These are phyloP conservation scores for Myioborus melanocephalus DNA, from an alignment of 2,797 vertebrate genomes.

Conservation along the genomic window DNA sequence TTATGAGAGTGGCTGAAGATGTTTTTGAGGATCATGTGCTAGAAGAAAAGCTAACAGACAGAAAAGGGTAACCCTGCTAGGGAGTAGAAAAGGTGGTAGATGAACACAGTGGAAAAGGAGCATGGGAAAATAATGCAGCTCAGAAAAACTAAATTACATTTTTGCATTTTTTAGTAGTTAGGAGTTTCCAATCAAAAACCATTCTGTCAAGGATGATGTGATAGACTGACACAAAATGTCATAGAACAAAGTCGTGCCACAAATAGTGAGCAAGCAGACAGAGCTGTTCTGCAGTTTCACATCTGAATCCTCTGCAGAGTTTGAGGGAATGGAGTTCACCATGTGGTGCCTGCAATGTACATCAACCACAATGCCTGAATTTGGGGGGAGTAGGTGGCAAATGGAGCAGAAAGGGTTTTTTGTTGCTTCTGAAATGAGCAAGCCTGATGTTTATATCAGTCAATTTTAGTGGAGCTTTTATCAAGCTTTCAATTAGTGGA, in stretches of 20 bases:
- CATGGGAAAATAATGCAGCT: neutral
- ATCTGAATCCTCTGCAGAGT: neutral
- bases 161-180: neutral
- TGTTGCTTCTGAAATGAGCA: neutral
- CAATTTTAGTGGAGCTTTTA: neutral
- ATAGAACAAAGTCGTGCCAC: neutral
- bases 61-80: neutral
- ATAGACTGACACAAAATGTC: neutral
- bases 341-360: neutral
- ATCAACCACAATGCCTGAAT: neutral
- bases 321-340: neutral
- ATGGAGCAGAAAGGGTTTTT: neutral
- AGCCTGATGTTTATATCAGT: neutral
- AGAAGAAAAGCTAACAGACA: neutral
- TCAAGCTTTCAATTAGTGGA: neutral
- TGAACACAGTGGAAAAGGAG: neutral
- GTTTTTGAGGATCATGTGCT: neutral
- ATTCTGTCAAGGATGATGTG: neutral
- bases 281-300: neutral
- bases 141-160: neutral
- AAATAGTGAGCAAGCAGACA: neutral
- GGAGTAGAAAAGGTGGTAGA: neutral
- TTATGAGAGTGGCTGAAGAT: neutral
- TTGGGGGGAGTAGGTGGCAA: neutral
- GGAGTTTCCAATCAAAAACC: neutral